Evolutionary conservation across 2,797 vertebrate species (phyloP), one percentile per base, ranked within the genome.

Genomic region (Myiothlypis coronata): DNA sequence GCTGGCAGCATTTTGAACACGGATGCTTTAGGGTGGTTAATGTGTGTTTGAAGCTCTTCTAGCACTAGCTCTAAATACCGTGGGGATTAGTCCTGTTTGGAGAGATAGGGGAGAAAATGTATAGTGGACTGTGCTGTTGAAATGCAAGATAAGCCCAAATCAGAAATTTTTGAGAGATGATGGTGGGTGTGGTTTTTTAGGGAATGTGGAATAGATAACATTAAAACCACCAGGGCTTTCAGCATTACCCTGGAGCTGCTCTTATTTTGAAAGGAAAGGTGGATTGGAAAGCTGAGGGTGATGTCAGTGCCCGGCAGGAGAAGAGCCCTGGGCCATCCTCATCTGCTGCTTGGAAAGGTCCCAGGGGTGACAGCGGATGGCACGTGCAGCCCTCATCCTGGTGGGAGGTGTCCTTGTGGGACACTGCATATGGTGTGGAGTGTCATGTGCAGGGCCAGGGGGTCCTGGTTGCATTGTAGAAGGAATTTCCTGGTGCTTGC

Each of bases 371-470:
- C 14, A 24, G 74, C 17, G 53, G 50, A 35, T 26, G 37, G 83
- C 67, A 49, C 5, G 0, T 12, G 65, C n/a, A 34, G 46, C 35
- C 21, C 46, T 23, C 0, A 1, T 52, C 50, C 39, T 0, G 1
- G 9, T 23, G 64, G 75, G 71, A 61, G 34, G 30, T 0, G 0
- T 52, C 67, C 90, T 67, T 0, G 0, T 32, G 79, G 44, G 34
- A 61, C 14, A 1, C 27, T 17, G 35, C 46, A 43, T 11, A 0
- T 8, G 52, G 24, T 13, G 39, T 53, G 55, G 34, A 39, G 27
- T 6, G 5, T 5, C 43, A 47, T 0, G 1, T 63, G 23, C 67
- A 76, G 89, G 52, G 63, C 2, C 0, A 14, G 2, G 4, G 17
- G 28, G 21, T 21, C n/a, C 21, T 41, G 32, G 37, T 14, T 14